A percentile compares a stretch with the other conserved stretches of the same genome.
phyloP scores from a whole-genome alignment of 2,888 invertebrate genomes.

The Dysmachus trigonus region DNA sequence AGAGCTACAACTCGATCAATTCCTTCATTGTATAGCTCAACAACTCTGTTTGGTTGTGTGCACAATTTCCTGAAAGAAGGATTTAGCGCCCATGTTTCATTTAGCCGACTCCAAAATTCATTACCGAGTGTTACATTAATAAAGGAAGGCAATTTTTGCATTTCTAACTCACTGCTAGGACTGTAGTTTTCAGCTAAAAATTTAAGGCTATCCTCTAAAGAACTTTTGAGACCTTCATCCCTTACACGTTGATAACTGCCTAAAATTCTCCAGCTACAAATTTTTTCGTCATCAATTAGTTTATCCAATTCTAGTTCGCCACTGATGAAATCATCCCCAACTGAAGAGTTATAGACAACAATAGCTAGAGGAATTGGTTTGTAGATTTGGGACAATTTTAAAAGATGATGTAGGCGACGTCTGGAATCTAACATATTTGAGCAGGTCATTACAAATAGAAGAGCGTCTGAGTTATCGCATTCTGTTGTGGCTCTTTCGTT shows the following conservation, averaged over 20 bases:
- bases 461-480: constrained; percentile 56
- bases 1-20: constrained; percentile 71
- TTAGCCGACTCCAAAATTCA: constrained; percentile 71
- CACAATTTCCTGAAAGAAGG: constrained; percentile 61
- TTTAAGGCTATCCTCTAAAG: constrained; percentile 65
- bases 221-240: constrained; percentile 61
- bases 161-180: constrained; percentile 67
- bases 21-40: constrained; percentile 74
- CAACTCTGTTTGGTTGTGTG: constrained; percentile 66
- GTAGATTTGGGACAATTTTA: constrained; percentile 53
- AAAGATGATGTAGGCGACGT: constrained; percentile 56
- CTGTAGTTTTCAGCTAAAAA: constrained; percentile 68
- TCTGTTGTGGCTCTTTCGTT: constrained; percentile 51
- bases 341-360: constrained; percentile 53
- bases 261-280: constrained; percentile 60
- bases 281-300: constrained; percentile 62
- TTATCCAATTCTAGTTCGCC: constrained; percentile 52
- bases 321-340: constrained; percentile 45
- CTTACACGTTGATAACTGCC: constrained; percentile 52
- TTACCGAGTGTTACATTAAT: constrained; percentile 69
- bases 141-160: constrained; percentile 68
- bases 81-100: constrained; percentile 54
- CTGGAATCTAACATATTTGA: constrained; percentile 51
- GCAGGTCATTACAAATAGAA: constrained; percentile 56
- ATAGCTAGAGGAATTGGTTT: constrained; percentile 57